These are phyloP conservation scores for Rhynchotus rufescens DNA, from an alignment of 2,797 vertebrate species.

Conservation along the genomic window DNA sequence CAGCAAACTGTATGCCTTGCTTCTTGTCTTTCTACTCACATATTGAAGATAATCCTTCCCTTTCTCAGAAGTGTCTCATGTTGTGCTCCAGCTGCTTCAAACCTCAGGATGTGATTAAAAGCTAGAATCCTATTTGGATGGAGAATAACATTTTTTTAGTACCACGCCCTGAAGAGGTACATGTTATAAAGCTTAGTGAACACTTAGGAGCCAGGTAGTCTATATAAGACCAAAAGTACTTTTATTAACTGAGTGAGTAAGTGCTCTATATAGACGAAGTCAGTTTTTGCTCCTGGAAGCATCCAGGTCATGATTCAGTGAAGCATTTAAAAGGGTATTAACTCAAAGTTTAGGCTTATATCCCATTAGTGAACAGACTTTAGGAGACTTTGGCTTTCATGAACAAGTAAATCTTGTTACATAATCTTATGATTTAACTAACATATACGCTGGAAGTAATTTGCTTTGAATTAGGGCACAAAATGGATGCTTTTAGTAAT, in stretches of 20 bases:
- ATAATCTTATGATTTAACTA: neutral
- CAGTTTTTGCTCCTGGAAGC: neutral
- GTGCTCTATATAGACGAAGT: neutral
- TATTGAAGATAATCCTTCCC: neutral
- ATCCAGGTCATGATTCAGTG: neutral
- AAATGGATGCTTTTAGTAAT: neutral
- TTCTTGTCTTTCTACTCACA: neutral
- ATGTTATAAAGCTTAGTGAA: neutral
- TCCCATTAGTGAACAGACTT: neutral
- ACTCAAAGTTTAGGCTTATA: neutral
- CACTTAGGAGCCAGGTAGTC: neutral
- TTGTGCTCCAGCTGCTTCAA: neutral
- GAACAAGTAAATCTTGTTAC: neutral
- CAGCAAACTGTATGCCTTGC: neutral
- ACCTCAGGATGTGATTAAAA: neutral
- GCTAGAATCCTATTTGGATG: neutral
- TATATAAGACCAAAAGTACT: neutral
- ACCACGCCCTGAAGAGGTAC: neutral
- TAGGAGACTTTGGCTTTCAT: neutral
- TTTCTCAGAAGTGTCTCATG: neutral
- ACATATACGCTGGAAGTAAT: neutral
- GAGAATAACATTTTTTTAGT: neutral
- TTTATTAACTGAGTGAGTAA: neutral
- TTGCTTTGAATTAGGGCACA: neutral
- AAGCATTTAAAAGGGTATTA: neutral